Evolutionary conservation across 2,797 vertebrate genomes (phyloP), one percentile per base, ranked within the genome.

Genomic region (Helicolenus hilgendorfi): DNA sequence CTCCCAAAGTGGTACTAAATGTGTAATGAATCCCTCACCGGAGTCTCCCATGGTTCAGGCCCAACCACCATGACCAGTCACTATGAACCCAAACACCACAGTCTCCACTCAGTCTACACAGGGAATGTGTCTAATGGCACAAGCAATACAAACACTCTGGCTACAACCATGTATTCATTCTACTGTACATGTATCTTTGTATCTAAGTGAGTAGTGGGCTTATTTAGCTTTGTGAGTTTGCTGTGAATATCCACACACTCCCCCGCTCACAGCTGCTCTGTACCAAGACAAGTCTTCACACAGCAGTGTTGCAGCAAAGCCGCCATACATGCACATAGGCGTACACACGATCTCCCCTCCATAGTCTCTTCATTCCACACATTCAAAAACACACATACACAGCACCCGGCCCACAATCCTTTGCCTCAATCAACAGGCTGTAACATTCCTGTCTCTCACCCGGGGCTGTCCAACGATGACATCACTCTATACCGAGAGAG

Each of bases 201-300:
- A 53, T 88, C 27, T 33, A 38, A 72, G 70, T 75, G 79, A 81
- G 84, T 56, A 4, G 24, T 62, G 81, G 81, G 65, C 74, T 84
- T 92, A 84, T 94, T 91, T 92, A 89, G 91, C 81, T 95, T 92
- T 94, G 87, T 76, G 87, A 72, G 88, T 96, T 94, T 93, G 72
- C 94, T 92, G 89, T 91, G 93, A 95, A 90, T 83, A 88, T 89
- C 81, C 76, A 72, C 86, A 49, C 79, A 64, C 83, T 75, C 85
- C 90, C 85, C 85, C 74, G 38, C 94, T 84, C 87, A 76, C 87
- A 95, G 93, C 85, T 94, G 94, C 83, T 62, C 79, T 72, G 62
- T 55, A 10, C 84, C 14, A 56, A 89, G 81, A 91, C 82, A 79
- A 80, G 85, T 74, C 87, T 95, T 96, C 92, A 94, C 95, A 96